Base-by-base conservation (phyloP, 1,140 invertebrate species). In the Lepidurus apus region DNA sequence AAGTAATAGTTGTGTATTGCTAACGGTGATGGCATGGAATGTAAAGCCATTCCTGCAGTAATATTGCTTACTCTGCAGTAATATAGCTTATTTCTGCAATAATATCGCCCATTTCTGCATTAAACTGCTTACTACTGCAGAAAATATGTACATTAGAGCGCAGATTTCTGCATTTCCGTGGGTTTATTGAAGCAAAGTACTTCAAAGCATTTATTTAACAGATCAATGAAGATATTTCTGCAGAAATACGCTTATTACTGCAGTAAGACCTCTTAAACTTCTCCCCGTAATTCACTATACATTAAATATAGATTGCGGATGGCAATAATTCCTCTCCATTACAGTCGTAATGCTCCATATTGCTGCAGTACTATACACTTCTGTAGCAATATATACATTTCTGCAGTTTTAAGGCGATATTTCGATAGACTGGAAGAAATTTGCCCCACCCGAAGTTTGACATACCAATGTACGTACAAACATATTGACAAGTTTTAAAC, bases 401-500 rank as follows among this genome's bases (percentile, higher is more conserved):
- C 45, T 47, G 45, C 45, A 6, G 45, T 47, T 47, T 9, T 4
- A 17, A 10, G 7, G 10, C 17, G 17, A 47, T 11, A 47, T 47
- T 47, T 47, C 45, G 10, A 9, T 4, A 47, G 7, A 47, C 4
- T 17, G 17, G 21, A 21, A n/a, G 17, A 3, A 65, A 65, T 8
- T 65, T n/a, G 7, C 21, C 21, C 21, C 13, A 65, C 13, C 4
- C 0, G 0, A 65, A 65, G 53, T 7, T 65, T 21, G 53, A 65
- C 8, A 65, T 65, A 65, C 53, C 53, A 21, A 9, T 9, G 53
- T 13, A 21, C n/a, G 53, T 13, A 21, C n/a, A 65, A 65, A 65
- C 53, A 21, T 65, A 65, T 65, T 65, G 53, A 65, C 4, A 65
- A 65, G 53, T 65, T 65, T 65, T 17, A 13, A 65, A 65, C 53